Evolutionary conservation across 2,888 invertebrate genomes (phyloP).

Genomic region (Brenthis daphne): DNA sequence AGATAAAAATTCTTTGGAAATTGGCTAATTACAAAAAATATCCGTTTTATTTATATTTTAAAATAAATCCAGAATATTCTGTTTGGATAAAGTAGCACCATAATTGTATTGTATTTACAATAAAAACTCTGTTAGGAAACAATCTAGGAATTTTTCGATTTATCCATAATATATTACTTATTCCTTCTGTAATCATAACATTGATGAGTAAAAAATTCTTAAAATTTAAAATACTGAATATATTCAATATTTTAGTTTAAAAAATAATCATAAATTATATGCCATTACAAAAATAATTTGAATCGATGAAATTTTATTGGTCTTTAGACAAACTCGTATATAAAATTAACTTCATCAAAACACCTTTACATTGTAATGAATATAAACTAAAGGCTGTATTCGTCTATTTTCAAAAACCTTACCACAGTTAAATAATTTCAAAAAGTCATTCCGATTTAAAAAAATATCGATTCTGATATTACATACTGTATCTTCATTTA

Average conservation of each 20-base stretch:
- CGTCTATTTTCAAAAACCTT: neutral
- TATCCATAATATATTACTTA: too few species aligned
- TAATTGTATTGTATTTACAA: slow-evolving; percentile 24
- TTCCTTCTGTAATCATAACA: too few species aligned
- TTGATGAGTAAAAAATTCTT: too few species aligned
- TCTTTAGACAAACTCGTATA: too few species aligned
- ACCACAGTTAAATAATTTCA: neutral
- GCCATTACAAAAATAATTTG: too few species aligned
- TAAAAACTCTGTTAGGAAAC: slow-evolving; percentile 22
- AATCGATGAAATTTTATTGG: too few species aligned
- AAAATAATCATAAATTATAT: too few species aligned
- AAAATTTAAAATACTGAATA: too few species aligned
- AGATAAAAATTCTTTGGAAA: slow-evolving; percentile 31
- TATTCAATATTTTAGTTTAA: too few species aligned
- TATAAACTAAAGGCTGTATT: too few species aligned
- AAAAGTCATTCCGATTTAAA: neutral
- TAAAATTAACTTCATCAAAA: too few species aligned
- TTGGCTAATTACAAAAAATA: slow-evolving; percentile 25
- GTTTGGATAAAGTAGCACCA: slow-evolving; percentile 35
- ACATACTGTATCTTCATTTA: neutral
- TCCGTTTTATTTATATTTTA: neutral
- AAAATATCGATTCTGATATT: slow-evolving; percentile 1
- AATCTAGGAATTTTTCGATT: slow-evolving; percentile 14
- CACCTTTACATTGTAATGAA: too few species aligned
- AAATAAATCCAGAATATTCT: slow-evolving; percentile 21